Percentiles rank a stretch among this genome's conserved stretches.
These are phyloP conservation scores for Eupithecia inturbata DNA, from an alignment of 2,888 invertebrate species.

Conservation along the genomic window DNA sequence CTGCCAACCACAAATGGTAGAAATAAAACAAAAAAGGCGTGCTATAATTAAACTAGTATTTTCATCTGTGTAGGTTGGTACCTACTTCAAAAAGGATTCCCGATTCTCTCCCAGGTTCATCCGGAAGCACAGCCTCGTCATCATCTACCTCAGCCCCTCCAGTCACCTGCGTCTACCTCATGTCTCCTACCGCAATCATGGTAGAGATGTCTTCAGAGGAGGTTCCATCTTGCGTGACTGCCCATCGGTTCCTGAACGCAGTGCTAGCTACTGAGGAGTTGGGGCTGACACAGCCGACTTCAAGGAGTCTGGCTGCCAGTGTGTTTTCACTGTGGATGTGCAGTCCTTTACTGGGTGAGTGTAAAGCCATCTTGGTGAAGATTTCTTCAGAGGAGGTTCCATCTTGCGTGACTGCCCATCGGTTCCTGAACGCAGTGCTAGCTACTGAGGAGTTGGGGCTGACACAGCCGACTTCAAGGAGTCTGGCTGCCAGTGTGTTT, in stretches of 20 bases:
- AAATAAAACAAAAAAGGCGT: too few species aligned
- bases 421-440: conserved; percentile 72
- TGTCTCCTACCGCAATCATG: conserved; percentile 91
- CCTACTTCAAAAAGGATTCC: background rate
- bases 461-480: conserved; percentile 87
- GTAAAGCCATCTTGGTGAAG: background rate
- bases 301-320: conserved; percentile 90
- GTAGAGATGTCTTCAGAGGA: conserved; percentile 88
- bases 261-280: conserved; percentile 86
- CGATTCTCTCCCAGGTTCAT: conserved; percentile 61
- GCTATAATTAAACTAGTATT: too few species aligned
- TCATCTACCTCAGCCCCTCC: conserved; percentile 78
- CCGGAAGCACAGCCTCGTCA: conserved; percentile 77
- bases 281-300: conserved; percentile 88
- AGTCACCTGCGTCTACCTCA: conserved; percentile 90
- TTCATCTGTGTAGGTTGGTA: background rate
- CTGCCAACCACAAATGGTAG: too few species aligned
- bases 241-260: conserved; percentile 71
- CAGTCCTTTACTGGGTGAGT: conserved; percentile 91
- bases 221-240: conserved; percentile 70
- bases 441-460: conserved; percentile 89
- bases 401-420: conserved; percentile 63
- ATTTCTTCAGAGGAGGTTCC: conserved; percentile 65
- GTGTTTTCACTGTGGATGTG: conserved; percentile 98
- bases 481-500: conserved; percentile 92